Conservation (phyloP, 2,113 vertebrate genomes). For the Synodontis membranacea region DNA sequence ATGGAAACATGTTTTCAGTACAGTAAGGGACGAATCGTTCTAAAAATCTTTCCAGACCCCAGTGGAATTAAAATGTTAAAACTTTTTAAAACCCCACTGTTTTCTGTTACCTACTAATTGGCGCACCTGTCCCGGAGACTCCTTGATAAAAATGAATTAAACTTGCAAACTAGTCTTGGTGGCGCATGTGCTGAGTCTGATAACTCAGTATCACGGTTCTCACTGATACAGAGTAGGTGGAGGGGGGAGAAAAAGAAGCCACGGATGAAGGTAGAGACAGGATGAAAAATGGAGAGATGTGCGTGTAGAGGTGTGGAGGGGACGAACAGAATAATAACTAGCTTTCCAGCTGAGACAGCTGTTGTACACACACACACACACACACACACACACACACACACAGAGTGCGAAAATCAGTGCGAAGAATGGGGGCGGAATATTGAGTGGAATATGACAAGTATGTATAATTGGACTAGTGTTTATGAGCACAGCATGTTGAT, state of each 20-base stretch:
- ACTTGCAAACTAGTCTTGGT: conserved; percentile 77
- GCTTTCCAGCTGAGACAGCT: conserved; percentile 45
- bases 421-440: neutral
- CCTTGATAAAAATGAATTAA: conserved; percentile 80
- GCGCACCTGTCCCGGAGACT: conserved; percentile 74
- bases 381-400: conserved; percentile 34
- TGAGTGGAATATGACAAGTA: conserved; percentile 60
- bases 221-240: conserved; percentile 28
- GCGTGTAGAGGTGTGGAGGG: conserved; percentile 50
- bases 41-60: conserved; percentile 67
- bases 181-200: conserved; percentile 71
- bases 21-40: neutral
- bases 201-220: conserved; percentile 63
- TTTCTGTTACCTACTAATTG: conserved; percentile 79
- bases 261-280: conserved; percentile 58
- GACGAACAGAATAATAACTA: conserved; percentile 58
- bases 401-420: conserved; percentile 40
- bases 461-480: conserved; percentile 58
- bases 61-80: conserved; percentile 73
- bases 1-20: neutral
- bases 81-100: conserved; percentile 68
- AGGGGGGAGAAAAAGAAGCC: conserved; percentile 45
- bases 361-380: conserved; percentile 42
- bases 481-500: conserved; percentile 49
- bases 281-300: conserved; percentile 53